A percentile compares a stretch with the other conserved stretches of the same genome.
phyloP scores from a whole-genome alignment of 2,113 vertebrate species.

The Jaculus jaculus region DNA sequence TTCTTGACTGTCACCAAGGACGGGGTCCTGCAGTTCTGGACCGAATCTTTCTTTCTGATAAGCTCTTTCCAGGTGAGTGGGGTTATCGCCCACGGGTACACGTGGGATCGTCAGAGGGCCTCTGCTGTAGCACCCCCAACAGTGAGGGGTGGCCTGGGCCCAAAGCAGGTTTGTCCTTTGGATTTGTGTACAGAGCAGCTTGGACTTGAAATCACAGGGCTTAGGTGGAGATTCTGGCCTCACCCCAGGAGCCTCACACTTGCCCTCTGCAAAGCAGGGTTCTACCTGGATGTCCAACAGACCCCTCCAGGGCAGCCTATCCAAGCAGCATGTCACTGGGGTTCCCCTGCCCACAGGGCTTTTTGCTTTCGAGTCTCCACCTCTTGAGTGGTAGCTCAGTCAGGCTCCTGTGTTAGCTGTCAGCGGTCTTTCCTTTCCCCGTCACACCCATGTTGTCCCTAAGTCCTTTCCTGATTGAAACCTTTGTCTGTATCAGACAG shows the following conservation, averaged over 20 bases:
- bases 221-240: background rate
- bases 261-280: background rate
- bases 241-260: background rate
- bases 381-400: background rate
- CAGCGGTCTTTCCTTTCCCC: background rate
- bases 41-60: conserved; percentile 71
- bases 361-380: background rate
- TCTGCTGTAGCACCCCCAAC: background rate
- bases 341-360: background rate
- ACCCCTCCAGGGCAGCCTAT: background rate
- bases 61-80: conserved; percentile 61
- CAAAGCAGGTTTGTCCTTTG: no score
- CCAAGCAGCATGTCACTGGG: background rate
- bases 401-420: background rate
- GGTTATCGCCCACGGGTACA: rapidly evolving
- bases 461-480: background rate
- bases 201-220: background rate
- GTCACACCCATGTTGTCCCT: background rate
- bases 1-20: conserved; percentile 81
- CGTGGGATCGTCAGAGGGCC: background rate
- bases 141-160: background rate
- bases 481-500: no score
- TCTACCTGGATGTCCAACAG: background rate
- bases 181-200: no score
- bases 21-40: conserved; percentile 77